Evolutionary conservation across 2,888 invertebrate genomes (phyloP).

Genomic region (Electrophaes corylata): DNA sequence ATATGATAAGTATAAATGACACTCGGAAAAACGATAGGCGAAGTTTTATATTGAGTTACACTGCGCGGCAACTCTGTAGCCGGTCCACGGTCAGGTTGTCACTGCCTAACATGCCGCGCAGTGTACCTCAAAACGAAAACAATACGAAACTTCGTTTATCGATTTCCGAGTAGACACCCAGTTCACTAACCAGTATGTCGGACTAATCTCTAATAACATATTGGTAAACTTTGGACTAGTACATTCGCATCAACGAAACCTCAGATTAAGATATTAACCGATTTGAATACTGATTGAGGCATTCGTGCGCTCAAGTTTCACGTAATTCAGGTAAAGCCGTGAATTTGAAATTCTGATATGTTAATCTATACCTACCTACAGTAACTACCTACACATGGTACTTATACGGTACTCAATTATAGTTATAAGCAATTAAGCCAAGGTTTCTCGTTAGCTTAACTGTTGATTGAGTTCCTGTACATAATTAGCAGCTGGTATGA

Average conservation of each 20-base stretch:
- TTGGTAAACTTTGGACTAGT: conserved; percentile 5
- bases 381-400: background rate
- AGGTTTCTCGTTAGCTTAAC: conserved; percentile 9
- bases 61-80: too few species aligned
- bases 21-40: too few species aligned
- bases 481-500: background rate
- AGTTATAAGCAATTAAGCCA: conserved; percentile 8
- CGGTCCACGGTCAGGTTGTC: too few species aligned
- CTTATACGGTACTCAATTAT: background rate
- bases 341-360: conserved; percentile 37
- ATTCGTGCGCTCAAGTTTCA: conserved; percentile 40
- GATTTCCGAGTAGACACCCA: too few species aligned
- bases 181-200: background rate
- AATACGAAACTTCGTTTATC: too few species aligned
- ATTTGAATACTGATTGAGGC: conserved; percentile 47
- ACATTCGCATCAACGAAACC: conserved; percentile 36
- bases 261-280: conserved; percentile 44
- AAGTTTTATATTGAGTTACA: too few species aligned
- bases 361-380: conserved; percentile 17
- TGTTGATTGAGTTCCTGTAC: conserved; percentile 6
- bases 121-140: too few species aligned
- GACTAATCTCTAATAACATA: background rate
- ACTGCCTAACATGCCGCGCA: too few species aligned
- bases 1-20: too few species aligned
- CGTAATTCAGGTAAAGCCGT: conserved; percentile 36